Evolutionary conservation across 1,140 invertebrate species (phyloP), one percentile per base, ranked within the genome.

Genomic region (Bombus cullumanus): DNA sequence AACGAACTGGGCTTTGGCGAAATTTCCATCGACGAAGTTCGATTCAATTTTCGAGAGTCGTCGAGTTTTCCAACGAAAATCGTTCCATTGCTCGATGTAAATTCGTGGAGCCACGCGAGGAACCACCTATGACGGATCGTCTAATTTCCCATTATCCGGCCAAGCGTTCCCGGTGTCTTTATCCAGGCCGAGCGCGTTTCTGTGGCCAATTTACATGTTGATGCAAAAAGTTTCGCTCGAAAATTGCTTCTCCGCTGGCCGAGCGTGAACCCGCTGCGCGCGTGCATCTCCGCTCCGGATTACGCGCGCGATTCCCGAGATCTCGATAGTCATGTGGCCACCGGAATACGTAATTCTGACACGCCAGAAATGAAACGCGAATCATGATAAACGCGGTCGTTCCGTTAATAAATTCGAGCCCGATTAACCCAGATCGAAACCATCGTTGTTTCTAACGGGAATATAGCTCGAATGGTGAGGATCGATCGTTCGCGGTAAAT

Each of bases 151-250:
- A 80, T 85, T 64, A 85, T 53, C 68, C 31, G 28, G 9, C 22
- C n/a, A 62, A 43, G 31, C 39, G 66, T 43, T 43, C 0, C 43
- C 64, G 75, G 53, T 62, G 68, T 62, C 83, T 62, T 76, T 64
- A 72, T 57, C 57, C 72, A 25, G 66, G 76, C 76, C 85, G 73
- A 59, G 79, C 85, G 66, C 85, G 86, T 89, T 83, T 82, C 57
- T 73, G 57, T 25, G 69, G 66, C 47, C 81, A 39, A 73, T 71
- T 79, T 72, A 47, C 76, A 83, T 83, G 64, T 62, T 83, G 71
- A 89, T 89, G 84, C 84, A 86, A 89, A 89, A 89, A 89, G 80
- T 89, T 89, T 89, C 66, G 28, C 39, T 47, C 74, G 75, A 85
- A 85, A 85, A 85, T 85, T 80, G 83, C 76, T 80, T 85, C 83